These are phyloP conservation scores for Noctua janthe DNA, from an alignment of 2,888 invertebrate genomes.

Conservation along the genomic window DNA sequence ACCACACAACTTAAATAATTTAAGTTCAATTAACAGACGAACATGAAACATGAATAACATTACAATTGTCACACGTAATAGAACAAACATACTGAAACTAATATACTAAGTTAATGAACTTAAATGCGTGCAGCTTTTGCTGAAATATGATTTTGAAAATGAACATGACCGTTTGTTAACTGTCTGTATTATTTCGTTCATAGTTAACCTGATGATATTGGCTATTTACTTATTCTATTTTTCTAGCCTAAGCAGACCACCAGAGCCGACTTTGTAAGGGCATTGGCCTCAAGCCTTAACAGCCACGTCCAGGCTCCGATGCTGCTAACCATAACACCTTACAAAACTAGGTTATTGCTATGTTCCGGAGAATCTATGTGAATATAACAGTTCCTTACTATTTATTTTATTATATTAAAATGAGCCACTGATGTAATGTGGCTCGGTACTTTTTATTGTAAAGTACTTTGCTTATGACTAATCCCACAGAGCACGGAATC, in stretches of 20 bases:
- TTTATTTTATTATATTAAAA: background rate
- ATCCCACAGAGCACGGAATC: constrained; percentile 5
- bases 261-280: background rate
- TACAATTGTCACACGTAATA: constrained; percentile 19
- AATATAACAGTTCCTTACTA: constrained; percentile 21
- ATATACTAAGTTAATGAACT: constrained; percentile 28
- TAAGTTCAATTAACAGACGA: constrained; percentile 33
- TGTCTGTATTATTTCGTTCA: constrained; percentile 10
- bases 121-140: constrained; percentile 33
- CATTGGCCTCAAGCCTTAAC: background rate
- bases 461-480: background rate
- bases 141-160: constrained; percentile 27
- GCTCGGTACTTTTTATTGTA: constrained; percentile 10
- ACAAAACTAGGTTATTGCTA: background rate
- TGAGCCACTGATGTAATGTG: constrained; percentile 19
- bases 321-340: constrained; percentile 31
- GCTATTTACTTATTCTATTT: constrained; percentile 12
- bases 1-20: constrained; percentile 36
- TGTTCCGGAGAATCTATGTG: constrained; percentile 36
- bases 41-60: constrained; percentile 28
- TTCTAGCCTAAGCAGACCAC: constrained; percentile 3
- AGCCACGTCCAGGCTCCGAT: constrained; percentile 6
- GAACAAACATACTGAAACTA: constrained; percentile 39
- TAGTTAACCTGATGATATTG: constrained; percentile 12
- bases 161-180: constrained; percentile 17